Evolutionary conservation across 2,797 vertebrate species (phyloP).

Genomic region (Hoplostethus mediterraneus): DNA sequence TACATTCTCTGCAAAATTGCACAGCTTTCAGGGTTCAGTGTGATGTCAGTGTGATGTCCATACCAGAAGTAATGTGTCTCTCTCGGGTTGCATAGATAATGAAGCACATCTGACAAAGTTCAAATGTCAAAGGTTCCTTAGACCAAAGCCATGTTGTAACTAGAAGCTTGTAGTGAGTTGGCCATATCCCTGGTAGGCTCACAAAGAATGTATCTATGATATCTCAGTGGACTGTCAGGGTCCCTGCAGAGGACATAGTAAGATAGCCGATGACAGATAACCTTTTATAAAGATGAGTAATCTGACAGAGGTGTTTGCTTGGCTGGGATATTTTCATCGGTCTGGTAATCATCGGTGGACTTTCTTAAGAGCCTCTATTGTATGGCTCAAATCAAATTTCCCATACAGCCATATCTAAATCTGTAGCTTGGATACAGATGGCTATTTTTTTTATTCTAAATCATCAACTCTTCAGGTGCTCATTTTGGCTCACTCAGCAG

Average conservation of each 20-base stretch:
- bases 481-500: constrained; percentile 33
- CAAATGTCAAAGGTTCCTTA: constrained; percentile 36
- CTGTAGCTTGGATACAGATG: not conserved
- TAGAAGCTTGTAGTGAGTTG: not conserved
- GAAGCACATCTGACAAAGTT: constrained; percentile 48
- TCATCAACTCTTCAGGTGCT: constrained; percentile 19
- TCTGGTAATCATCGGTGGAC: not conserved
- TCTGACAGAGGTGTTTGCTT: constrained; percentile 35
- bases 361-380: constrained; percentile 6
- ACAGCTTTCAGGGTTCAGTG: constrained; percentile 17
- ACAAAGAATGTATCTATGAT: constrained; percentile 40
- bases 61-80: constrained; percentile 5
- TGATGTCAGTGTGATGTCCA: constrained; percentile 11
- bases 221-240: constrained; percentile 40
- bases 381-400: constrained; percentile 11
- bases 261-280: constrained; percentile 60
- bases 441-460: constrained; percentile 33
- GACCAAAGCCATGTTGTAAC: constrained; percentile 4
- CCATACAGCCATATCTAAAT: constrained; percentile 16
- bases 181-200: constrained; percentile 10
- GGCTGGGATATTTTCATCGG: constrained; percentile 20
- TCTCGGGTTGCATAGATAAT: constrained; percentile 32
- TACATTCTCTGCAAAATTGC: constrained; percentile 30
- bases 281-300: constrained; percentile 59
- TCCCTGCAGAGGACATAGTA: constrained; percentile 37